A percentile compares a stretch with the other conserved stretches of the same genome.
Conservation (phyloP, 64 coral and sea anemone genomes). For the Hydrozoanthus tunicans region DNA sequence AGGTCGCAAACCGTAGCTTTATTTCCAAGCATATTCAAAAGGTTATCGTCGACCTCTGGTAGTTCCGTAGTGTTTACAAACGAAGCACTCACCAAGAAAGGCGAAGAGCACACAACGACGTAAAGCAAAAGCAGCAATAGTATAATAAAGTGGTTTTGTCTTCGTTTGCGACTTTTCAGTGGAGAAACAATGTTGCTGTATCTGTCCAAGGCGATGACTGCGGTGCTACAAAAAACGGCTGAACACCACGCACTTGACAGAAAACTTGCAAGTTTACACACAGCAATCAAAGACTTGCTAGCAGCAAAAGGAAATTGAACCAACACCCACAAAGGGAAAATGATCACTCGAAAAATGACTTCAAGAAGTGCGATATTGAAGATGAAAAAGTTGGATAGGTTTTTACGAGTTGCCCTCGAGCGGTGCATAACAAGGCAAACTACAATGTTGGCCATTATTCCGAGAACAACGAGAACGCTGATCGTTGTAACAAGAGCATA, state of each 20-base stretch:
- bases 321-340: constrained; percentile 38
- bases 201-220: constrained; percentile 54
- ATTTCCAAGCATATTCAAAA: neutral
- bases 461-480: neutral
- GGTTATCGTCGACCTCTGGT: constrained; percentile 22
- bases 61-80: constrained; percentile 1
- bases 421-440: constrained; percentile 55
- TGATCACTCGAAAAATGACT: constrained; percentile 13
- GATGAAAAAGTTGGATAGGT: constrained; percentile 55
- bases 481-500: neutral
- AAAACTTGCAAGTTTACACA: constrained; percentile 31
- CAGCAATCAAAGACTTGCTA: neutral
- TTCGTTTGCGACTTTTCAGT: constrained; percentile 40
- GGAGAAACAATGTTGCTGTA: constrained; percentile 57
- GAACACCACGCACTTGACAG: constrained; percentile 17
- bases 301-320: neutral
- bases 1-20: constrained; percentile 42
- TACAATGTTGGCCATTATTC: constrained; percentile 10
- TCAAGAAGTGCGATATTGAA: constrained; percentile 37
- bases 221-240: constrained; percentile 24
- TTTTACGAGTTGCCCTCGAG: constrained; percentile 16
- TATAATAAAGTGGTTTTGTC: constrained; percentile 12
- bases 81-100: constrained; percentile 19
- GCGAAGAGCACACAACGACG: constrained; percentile 3
- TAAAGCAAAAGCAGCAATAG: constrained; percentile 40